Evolutionary conservation across 2,113 vertebrate genomes (phyloP).

Genomic region (Pedionomus torquatus): DNA sequence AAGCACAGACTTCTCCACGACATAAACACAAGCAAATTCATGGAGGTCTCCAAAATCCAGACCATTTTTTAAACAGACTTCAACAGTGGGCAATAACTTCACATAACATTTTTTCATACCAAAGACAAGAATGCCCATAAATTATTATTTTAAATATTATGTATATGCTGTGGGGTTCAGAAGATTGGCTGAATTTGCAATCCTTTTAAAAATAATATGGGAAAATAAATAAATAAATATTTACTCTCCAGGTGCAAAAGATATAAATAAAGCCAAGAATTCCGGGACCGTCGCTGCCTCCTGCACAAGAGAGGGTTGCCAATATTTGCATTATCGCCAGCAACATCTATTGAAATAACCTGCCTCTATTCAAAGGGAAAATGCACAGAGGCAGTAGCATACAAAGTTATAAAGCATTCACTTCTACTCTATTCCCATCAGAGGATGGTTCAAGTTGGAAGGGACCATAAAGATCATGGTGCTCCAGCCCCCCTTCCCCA

Average conservation of each 20-base stretch:
- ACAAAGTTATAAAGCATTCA: no score
- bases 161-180: neutral
- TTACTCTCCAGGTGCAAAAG: neutral
- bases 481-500: no score
- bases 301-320: neutral
- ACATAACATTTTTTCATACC: neutral
- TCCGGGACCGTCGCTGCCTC: neutral
- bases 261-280: neutral
- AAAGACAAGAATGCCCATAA: neutral
- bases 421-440: no score
- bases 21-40: neutral
- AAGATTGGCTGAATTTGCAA: neutral
- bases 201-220: neutral
- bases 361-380: neutral
- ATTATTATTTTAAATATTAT: neutral
- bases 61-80: neutral
- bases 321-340: neutral
- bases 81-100: neutral
- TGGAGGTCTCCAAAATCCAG: neutral
- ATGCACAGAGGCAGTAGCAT: neutral
- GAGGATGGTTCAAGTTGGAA: no score
- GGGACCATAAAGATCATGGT: no score
- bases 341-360: neutral
- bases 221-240: neutral
- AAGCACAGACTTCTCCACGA: neutral